Evolutionary conservation across 2,797 vertebrate genomes (phyloP).

Genomic region (Champsocephalus gunnari): DNA sequence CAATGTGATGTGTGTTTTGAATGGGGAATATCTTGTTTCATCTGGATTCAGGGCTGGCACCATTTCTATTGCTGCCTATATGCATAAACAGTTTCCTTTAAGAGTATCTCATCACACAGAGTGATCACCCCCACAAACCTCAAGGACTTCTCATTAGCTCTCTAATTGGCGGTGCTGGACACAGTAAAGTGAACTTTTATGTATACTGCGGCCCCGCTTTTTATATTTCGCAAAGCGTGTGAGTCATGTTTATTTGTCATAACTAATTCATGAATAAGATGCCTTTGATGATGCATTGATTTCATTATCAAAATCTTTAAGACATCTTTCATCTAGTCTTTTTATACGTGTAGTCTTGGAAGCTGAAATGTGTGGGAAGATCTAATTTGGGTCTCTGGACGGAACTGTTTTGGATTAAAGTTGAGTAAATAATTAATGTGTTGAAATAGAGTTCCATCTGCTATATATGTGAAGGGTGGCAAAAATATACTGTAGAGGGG

Average conservation of each 20-base stretch:
- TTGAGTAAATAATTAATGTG: constrained; percentile 79
- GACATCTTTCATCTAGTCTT: constrained; percentile 78
- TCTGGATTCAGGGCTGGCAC: not conserved
- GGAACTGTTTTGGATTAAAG: constrained; percentile 76
- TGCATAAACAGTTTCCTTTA: constrained; percentile 26
- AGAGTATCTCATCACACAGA: constrained; percentile 23
- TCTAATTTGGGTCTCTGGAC: constrained; percentile 76
- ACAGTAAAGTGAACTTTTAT: constrained; percentile 62
- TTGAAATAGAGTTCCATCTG: constrained; percentile 75
- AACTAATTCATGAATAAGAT: constrained; percentile 79
- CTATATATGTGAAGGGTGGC: constrained; percentile 35
- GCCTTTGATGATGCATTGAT: constrained; percentile 81
- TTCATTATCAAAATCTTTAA: constrained; percentile 81
- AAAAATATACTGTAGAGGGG: constrained; percentile 37
- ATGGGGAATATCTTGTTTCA: constrained; percentile 11
- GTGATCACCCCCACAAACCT: not conserved
- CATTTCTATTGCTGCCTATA: not conserved
- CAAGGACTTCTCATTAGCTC: constrained; percentile 34
- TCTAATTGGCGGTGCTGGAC: constrained; percentile 49
- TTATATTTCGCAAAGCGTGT: constrained; percentile 48
- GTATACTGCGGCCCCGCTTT: constrained; percentile 28
- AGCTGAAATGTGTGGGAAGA: constrained; percentile 73
- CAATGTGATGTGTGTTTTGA: constrained; percentile 16
- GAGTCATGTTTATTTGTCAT: constrained; percentile 79
- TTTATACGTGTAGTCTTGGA: constrained; percentile 71